Evolutionary conservation across 2,888 invertebrate genomes (phyloP).

Genomic region (Mesoligia furuncula): DNA sequence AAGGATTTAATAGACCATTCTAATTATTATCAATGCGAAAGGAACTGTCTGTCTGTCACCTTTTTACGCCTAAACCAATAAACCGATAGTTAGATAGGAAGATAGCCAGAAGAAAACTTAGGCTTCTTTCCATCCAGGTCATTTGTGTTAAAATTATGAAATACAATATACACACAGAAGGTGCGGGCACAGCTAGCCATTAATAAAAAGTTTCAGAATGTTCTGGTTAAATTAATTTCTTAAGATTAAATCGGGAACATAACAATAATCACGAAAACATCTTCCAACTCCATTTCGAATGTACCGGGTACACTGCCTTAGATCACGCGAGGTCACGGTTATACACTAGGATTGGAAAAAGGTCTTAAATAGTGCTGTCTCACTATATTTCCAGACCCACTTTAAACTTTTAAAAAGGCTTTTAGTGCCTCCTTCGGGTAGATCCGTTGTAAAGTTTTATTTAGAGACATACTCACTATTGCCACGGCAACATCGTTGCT

Average conservation of each 20-base stretch:
- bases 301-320: background rate
- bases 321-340: conserved; percentile 34
- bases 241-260: background rate
- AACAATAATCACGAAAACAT: conserved; percentile 17
- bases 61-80: too few species aligned
- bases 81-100: too few species aligned
- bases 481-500: background rate
- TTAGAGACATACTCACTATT: background rate
- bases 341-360: conserved; percentile 1
- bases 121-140: too few species aligned
- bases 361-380: conserved; percentile 13
- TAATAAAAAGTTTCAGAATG: background rate
- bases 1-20: too few species aligned
- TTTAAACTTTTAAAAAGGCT: conserved; percentile 42
- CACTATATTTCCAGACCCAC: conserved; percentile 24
- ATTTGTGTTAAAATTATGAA: too few species aligned
- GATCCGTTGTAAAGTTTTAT: conserved; percentile 2
- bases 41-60: too few species aligned
- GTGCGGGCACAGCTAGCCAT: too few species aligned
- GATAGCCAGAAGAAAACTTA: too few species aligned
- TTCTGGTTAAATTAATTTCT: background rate
- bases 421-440: conserved; percentile 20
- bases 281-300: conserved; percentile 10
- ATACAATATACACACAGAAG: too few species aligned
- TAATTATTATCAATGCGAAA: too few species aligned